These are phyloP conservation scores for Ameiurus melas DNA, from an alignment of 2,113 vertebrate genomes.

Conservation along the genomic window DNA sequence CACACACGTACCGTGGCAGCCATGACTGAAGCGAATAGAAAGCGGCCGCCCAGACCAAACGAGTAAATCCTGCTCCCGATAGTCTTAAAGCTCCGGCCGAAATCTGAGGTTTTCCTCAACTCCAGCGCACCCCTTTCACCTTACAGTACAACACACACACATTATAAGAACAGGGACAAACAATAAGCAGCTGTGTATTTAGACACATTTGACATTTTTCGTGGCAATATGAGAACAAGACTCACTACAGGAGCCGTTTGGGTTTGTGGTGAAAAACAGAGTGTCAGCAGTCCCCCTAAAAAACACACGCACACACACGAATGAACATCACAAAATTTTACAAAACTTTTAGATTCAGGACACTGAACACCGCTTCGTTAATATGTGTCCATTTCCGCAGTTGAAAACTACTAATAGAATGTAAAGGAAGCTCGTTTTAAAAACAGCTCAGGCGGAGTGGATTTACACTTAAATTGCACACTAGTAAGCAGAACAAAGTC, in stretches of 20 bases:
- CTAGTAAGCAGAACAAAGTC: background rate
- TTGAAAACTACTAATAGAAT: background rate
- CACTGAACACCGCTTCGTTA: background rate
- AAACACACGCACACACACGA: conserved; percentile 32
- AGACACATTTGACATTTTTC: no score
- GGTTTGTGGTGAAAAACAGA: conserved; percentile 81
- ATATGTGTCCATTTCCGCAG: background rate
- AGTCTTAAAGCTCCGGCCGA: conserved; percentile 80
- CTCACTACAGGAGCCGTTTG: conserved; percentile 88
- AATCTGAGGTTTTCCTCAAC: conserved; percentile 81
- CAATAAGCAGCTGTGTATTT: background rate
- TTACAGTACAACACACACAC: conserved; percentile 54
- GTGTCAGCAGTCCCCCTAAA: conserved; percentile 75
- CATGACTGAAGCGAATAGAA: conserved; percentile 92
- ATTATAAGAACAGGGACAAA: background rate
- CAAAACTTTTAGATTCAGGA: background rate
- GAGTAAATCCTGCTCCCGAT: conserved; percentile 85
- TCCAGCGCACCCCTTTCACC: conserved; percentile 81
- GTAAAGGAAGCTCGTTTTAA: background rate
- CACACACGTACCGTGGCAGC: conserved; percentile 77
- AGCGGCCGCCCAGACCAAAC: conserved; percentile 87
- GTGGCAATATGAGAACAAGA: conserved; percentile 42
- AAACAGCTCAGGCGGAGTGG: background rate
- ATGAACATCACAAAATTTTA: background rate
- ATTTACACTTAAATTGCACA: background rate